Conservation (phyloP, 2,797 vertebrate genomes). For the Mormyrops attenuatus region DNA sequence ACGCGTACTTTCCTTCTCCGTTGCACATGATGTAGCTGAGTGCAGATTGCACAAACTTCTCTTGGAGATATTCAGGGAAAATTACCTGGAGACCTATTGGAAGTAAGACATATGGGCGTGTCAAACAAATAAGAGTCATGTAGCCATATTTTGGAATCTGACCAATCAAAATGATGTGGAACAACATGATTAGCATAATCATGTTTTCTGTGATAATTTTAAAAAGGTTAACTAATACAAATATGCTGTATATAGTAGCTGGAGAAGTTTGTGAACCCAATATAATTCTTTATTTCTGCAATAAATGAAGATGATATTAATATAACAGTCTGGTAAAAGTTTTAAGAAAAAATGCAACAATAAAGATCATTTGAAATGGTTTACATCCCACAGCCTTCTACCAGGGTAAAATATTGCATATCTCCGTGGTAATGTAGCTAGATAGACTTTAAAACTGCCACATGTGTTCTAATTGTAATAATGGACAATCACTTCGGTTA, state of each 20-base stretch:
- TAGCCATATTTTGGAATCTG: neutral
- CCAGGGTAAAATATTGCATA: neutral
- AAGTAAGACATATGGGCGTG: neutral
- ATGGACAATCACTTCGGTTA: neutral
- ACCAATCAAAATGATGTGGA: neutral
- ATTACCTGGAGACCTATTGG: constrained; percentile 90
- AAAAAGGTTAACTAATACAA: neutral
- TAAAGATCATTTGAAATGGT: neutral
- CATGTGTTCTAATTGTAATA: neutral
- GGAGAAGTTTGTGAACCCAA: neutral
- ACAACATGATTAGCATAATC: neutral
- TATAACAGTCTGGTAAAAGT: neutral
- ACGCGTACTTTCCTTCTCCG: constrained; percentile 92
- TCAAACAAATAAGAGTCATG: neutral
- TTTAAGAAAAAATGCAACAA: neutral
- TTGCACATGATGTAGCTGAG: constrained; percentile 99
- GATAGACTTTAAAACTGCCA: neutral
- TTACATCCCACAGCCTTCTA: neutral
- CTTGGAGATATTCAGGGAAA: constrained; percentile 95
- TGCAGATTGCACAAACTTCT: constrained; percentile 98
- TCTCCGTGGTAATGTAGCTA: neutral
- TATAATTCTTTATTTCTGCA: neutral
- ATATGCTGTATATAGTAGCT: neutral
- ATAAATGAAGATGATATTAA: neutral
- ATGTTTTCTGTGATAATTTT: neutral